Conservation (phyloP, 2,113 vertebrate species). For the Pachypanchax playfairii region DNA sequence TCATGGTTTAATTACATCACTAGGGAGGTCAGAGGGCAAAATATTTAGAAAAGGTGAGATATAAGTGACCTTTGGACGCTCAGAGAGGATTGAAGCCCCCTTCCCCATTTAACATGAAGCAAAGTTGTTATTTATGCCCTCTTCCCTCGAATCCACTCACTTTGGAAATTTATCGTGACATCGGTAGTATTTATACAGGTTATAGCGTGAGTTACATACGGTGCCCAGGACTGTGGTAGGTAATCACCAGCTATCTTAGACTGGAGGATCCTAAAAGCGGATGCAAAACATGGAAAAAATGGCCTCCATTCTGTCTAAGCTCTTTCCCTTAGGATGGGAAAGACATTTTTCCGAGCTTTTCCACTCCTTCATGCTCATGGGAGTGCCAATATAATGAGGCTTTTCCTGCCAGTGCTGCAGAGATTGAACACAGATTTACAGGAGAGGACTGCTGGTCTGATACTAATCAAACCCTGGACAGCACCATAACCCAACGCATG, state of each 20-base stretch:
- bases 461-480: slow-evolving; percentile 36
- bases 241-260: slow-evolving; percentile 69
- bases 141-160: slow-evolving; percentile 52
- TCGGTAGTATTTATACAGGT: slow-evolving; percentile 46
- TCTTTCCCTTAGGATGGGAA: slow-evolving; percentile 44
- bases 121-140: slow-evolving; percentile 57
- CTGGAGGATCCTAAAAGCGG: slow-evolving; percentile 78
- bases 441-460: slow-evolving; percentile 21
- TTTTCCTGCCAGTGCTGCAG: slow-evolving; percentile 47
- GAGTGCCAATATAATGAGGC: slow-evolving; percentile 59
- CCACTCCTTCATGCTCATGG: slow-evolving; percentile 51
- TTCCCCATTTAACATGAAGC: slow-evolving; percentile 42
- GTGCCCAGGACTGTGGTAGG: slow-evolving; percentile 62
- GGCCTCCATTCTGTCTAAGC: slow-evolving; percentile 61
- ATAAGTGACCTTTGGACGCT: slow-evolving; percentile 43
- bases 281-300: slow-evolving; percentile 68
- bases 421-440: slow-evolving; percentile 61
- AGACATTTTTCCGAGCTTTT: slow-evolving; percentile 59
- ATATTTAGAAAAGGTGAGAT: slow-evolving; percentile 56
- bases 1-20: slow-evolving; percentile 49
- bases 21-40: slow-evolving; percentile 55
- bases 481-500: slow-evolving; percentile 19
- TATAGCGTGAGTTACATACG: slow-evolving; percentile 52
- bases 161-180: slow-evolving; percentile 55
- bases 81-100: slow-evolving; percentile 42